A percentile compares a stretch with the other conserved stretches of the same genome.
Evolutionary conservation across 2,113 vertebrate species (phyloP).

Genomic region (Neomonachus schauinslandi): DNA sequence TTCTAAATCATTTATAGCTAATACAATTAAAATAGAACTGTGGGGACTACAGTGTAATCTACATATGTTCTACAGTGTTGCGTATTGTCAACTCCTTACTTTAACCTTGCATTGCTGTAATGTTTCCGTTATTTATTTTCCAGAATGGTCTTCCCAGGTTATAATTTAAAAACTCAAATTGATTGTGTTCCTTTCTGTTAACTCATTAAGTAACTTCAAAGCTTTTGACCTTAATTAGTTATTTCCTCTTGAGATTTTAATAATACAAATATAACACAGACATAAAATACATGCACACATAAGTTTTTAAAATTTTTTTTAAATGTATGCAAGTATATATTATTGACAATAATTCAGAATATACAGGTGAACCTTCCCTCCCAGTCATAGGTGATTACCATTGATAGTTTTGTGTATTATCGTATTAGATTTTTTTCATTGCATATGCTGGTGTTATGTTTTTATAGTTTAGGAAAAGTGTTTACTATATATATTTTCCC

Average conservation of each 20-base stretch:
- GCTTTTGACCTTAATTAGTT: slow-evolving; percentile 2
- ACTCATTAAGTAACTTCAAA: slow-evolving; percentile 13
- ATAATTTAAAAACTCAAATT: not conserved
- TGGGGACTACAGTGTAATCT: not conserved
- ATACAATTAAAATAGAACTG: not conserved
- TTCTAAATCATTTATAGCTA: slow-evolving; percentile 9
- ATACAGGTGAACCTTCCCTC: not conserved
- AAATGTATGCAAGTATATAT: not conserved
- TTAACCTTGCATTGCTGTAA: not conserved
- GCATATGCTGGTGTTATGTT: not conserved
- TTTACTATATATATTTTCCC: not conserved
- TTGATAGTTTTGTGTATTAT: not conserved
- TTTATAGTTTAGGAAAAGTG: not conserved
- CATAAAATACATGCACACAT: not conserved
- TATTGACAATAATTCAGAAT: slow-evolving; percentile 13
- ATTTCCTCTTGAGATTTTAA: slow-evolving; percentile 18
- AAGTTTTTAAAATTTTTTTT: not conserved
- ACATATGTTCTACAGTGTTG: not conserved
- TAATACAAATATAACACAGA: not conserved
- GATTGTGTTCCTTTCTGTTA: slow-evolving; percentile 6
- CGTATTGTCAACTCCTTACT: not conserved
- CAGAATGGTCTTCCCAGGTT: not conserved
- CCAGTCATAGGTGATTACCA: not conserved
- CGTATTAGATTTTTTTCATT: not conserved
- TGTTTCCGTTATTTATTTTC: not conserved